phyloP scores from a whole-genome alignment of 2,888 invertebrate genomes.

The Amblyteles armatorius region DNA sequence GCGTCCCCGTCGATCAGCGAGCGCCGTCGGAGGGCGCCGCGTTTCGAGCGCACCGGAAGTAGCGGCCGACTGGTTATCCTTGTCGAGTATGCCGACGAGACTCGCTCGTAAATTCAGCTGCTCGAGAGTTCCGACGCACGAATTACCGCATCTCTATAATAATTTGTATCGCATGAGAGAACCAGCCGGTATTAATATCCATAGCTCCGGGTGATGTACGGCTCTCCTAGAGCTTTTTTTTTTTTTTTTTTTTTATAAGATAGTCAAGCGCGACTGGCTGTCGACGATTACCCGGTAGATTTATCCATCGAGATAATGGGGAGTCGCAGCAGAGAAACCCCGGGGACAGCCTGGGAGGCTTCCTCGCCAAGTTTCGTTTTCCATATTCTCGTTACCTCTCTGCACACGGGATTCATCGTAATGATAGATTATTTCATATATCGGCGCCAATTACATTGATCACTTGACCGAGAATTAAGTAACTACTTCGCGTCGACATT shows the following conservation, averaged over 20 bases:
- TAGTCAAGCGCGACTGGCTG: background rate
- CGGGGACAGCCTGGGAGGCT: background rate
- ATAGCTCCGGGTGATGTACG: constrained; percentile 8
- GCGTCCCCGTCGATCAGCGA: constrained; percentile 10
- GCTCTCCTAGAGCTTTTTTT: background rate
- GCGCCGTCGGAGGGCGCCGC: constrained; percentile 20
- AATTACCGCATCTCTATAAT: constrained; percentile 47
- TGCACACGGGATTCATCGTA: constrained; percentile 2
- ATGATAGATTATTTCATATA: constrained; percentile 39
- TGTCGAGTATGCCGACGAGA: constrained; percentile 43
- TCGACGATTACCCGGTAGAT: background rate
- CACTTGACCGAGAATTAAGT: constrained; percentile 46
- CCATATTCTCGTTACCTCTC: background rate
- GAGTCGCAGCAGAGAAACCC: background rate
- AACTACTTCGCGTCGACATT: constrained; percentile 37
- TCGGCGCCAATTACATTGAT: constrained; percentile 55
- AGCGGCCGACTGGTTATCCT: constrained; percentile 56
- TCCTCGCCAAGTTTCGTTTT: background rate
- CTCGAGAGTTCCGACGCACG: constrained; percentile 28
- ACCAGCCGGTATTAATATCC: background rate
- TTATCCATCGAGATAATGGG: background rate
- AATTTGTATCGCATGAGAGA: constrained; percentile 27
- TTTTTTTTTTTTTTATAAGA: background rate
- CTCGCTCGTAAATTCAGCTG: constrained; percentile 40
- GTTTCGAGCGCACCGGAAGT: constrained; percentile 50